phyloP scores from a whole-genome alignment of 1,140 invertebrate genomes.

The Akabosia matsudoensis region DNA sequence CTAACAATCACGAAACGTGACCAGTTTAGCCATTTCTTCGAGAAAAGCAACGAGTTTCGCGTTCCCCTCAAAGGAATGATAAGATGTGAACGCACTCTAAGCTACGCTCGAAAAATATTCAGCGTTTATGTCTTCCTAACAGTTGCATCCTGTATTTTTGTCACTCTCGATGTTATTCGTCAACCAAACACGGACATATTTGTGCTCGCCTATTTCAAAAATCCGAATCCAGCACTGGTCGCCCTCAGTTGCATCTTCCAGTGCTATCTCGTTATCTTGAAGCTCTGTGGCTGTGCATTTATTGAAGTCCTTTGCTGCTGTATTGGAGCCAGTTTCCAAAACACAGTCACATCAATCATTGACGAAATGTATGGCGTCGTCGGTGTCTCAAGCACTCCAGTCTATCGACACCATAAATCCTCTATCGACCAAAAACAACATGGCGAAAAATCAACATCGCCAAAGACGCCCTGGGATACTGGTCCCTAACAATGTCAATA shows the following conservation, averaged over 20 bases:
- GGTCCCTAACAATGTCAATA: no score
- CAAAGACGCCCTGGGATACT: no score
- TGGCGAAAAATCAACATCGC: no score
- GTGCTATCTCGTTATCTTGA: slow-evolving; percentile 32
- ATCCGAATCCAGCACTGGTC: not conserved
- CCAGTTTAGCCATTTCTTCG: slow-evolving; percentile 1
- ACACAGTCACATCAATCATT: slow-evolving; percentile 23
- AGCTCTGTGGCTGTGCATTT: slow-evolving; percentile 24
- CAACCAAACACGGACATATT: slow-evolving; percentile 8
- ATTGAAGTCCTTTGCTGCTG: slow-evolving; percentile 43
- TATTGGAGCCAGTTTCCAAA: slow-evolving; percentile 30
- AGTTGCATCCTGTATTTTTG: not conserved
- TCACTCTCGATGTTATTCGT: not conserved
- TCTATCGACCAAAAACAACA: not conserved
- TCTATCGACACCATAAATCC: not conserved
- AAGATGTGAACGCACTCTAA: not conserved
- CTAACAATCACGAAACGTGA: not conserved
- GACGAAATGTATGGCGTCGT: slow-evolving; percentile 19
- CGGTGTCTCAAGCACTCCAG: not conserved
- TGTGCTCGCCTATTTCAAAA: not conserved
- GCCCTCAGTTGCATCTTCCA: slow-evolving; percentile 27
- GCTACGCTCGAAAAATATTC: not conserved
- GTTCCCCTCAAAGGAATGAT: not conserved
- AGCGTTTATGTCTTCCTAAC: not conserved
- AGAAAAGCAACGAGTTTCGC: not conserved